These are phyloP conservation scores for Sebastes reedi DNA, from an alignment of 2,797 vertebrate genomes.

Conservation along the genomic window DNA sequence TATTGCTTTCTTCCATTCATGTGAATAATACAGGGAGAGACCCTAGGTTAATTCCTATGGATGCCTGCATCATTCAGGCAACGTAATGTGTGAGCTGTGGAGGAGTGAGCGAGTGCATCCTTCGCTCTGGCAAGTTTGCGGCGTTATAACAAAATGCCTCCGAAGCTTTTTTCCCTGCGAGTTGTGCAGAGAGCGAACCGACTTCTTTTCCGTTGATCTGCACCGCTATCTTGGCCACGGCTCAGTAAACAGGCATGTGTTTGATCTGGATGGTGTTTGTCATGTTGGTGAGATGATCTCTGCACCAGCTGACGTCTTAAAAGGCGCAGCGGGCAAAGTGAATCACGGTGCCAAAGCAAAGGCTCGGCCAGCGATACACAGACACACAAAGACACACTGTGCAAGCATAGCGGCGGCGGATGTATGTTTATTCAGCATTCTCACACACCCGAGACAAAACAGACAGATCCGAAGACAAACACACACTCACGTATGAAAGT, in stretches of 20 bases:
- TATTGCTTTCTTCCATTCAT: not conserved
- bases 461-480: conserved; percentile 27
- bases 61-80: conserved; percentile 5
- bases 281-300: conserved; percentile 64
- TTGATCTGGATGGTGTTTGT: conserved; percentile 70
- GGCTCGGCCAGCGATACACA: conserved; percentile 19
- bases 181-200: not conserved
- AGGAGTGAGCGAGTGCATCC: not conserved
- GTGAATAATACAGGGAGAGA: not conserved
- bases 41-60: conserved; percentile 6
- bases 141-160: conserved; percentile 9
- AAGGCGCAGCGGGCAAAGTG: conserved; percentile 52
- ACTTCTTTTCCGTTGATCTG: conserved; percentile 32
- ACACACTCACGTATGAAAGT: not conserved
- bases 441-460: conserved; percentile 30
- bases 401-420: conserved; percentile 5
- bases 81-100: conserved; percentile 3
- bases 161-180: not conserved
- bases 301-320: conserved; percentile 64
- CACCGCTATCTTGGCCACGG: conserved; percentile 30
- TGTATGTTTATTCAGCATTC: conserved; percentile 34
- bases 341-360: conserved; percentile 38
- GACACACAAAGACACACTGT: conserved; percentile 17
- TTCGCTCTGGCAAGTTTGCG: not conserved
- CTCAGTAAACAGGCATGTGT: conserved; percentile 52